Base-by-base conservation (phyloP, 2,113 vertebrate genomes). In the Capreolus pygargus region DNA sequence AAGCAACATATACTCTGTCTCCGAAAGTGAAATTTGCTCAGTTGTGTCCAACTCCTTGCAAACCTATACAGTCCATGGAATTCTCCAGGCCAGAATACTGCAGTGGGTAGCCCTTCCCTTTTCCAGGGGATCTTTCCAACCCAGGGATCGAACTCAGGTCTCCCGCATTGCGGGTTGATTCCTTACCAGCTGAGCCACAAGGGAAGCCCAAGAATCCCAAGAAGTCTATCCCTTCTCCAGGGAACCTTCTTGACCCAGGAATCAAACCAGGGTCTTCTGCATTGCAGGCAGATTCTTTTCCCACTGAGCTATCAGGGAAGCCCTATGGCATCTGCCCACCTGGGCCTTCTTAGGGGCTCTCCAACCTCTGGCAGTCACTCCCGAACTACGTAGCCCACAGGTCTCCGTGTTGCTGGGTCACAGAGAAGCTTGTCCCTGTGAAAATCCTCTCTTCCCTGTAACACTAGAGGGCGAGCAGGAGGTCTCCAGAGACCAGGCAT, bases 191-290 rank as follows among this genome's bases (percentile, higher is more conserved):
- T 54, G 52, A 19, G 52, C 16, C 52, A 19, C 52, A 54, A 54
- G 4, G 16, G 52, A 54, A 6, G 52, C 17, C 52, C 52, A 54
- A 54, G 55, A 57, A 9, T 57, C 8, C 55, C 43, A 45, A 45
- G 43, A 45, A 61, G 28, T 28, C 27, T 30, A 15, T 30, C 28
- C 60, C 30, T 16, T 61, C 6, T 61, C 60, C 60, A 33, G 30
- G 0, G 14, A 28, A 33, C 7, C 6, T 61, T 33, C 14, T 13
- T 16, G 60, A 61, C 14, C 60, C 60, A 61, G 14, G 60, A 61
- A 33, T 15, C 0, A 3, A 61, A 61, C 6, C 0, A 0, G 60
- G 30, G 3, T 33, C 30, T 61, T 61, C 60, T 33, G 60, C 30
- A 7, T 6, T 16, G 28, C 60, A 6, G 58, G 28, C 0, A 7